Evolutionary conservation across 1,140 invertebrate genomes (phyloP).

Genomic region (Parasteatoda tepidariorum): DNA sequence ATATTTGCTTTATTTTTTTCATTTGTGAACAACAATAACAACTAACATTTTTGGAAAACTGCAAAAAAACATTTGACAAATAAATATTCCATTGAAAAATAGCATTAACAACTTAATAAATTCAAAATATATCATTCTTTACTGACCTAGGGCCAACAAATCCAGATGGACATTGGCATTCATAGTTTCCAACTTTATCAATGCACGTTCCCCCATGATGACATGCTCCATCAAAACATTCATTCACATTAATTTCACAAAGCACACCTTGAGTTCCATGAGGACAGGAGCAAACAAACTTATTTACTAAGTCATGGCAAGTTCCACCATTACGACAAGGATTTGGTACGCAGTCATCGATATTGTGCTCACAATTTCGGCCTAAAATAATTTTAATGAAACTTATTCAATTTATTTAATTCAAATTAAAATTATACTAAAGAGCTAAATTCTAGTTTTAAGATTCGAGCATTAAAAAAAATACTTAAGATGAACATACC

Average conservation of each 20-base stretch:
- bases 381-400: too few species aligned
- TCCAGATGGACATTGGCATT: slow-evolving; percentile 89
- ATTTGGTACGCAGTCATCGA: slow-evolving; percentile 78
- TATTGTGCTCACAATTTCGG: slow-evolving; percentile 76
- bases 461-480: not conserved
- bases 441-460: not conserved
- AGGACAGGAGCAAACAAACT: slow-evolving; percentile 89
- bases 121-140: too few species aligned
- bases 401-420: not conserved
- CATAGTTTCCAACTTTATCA: slow-evolving; percentile 77
- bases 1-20: too few species aligned
- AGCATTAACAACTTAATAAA: too few species aligned
- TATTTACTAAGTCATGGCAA: slow-evolving; percentile 87
- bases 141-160: slow-evolving; percentile 82
- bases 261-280: slow-evolving; percentile 88
- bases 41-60: too few species aligned
- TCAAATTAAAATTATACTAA: not conserved
- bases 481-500: slow-evolving; percentile 65
- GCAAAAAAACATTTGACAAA: too few species aligned
- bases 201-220: slow-evolving; percentile 95
- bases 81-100: too few species aligned
- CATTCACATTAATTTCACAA: slow-evolving; percentile 90
- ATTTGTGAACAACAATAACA: too few species aligned
- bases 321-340: slow-evolving; percentile 91
- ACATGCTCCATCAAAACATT: slow-evolving; percentile 89